Evolutionary conservation across 2,113 vertebrate species (phyloP), one percentile per base, ranked within the genome.

Genomic region (Gymnarchus niloticus): DNA sequence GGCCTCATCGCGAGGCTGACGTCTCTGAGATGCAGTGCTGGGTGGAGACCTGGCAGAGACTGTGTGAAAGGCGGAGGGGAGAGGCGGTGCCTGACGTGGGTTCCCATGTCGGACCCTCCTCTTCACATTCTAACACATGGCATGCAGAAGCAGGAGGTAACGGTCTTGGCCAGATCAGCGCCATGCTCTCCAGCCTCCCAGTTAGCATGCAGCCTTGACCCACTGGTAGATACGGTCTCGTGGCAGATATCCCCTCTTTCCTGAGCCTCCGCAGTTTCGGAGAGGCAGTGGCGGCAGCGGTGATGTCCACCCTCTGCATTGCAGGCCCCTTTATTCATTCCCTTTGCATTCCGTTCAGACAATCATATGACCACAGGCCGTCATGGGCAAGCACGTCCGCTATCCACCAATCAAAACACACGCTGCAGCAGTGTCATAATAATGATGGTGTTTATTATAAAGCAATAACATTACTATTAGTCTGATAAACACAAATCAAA

Each of bases 321-420:
- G 81, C 81, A 83, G 81, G 25, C 51, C 51, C 25, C 28, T 56
- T 83, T 83, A 54, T 37, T 83, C 81, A 83, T 83, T 83, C 81
- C 37, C 17, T 51, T 7, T 41, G 81, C 81, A 56, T 83, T 51
- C 52, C 9, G 52, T 37, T 56, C 81, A 56, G 65, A 33, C 7
- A 33, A 7, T 73, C 65, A 73, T 33, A 73, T 73, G 65, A 73
- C 65, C 65, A 73, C 65, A 37, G 33, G 12, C 65, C 65, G 3
- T 41, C 12, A 23, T 57, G 56, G 65, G 14, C 65, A 41, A 33
- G 19, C 33, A 41, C n/a, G 41, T 73, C 33, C 41, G 17, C 65
- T 37, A 17, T 41, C 65, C 33, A 19, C 65, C 65, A 73, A 73
- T 73, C 65, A 73, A 73, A 73, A 73, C 65, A 21, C 61, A n/a